Percentiles rank a stretch among this genome's conserved stretches.
phyloP scores from a whole-genome alignment of 2,113 vertebrate species.

The Anseranas semipalmata region DNA sequence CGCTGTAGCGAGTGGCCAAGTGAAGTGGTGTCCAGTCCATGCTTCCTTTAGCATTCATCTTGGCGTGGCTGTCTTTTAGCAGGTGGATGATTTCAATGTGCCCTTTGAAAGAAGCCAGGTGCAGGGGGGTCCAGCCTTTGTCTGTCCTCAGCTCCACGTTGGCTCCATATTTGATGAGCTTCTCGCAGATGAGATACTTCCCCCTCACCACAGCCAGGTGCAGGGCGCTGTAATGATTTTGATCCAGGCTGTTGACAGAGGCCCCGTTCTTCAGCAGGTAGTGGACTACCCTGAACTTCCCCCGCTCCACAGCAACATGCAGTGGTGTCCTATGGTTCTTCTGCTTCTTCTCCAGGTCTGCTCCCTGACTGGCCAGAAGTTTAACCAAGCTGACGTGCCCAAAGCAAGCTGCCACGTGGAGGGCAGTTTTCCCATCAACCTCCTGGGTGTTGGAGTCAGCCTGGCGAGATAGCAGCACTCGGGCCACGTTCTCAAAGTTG shows the following conservation, averaged over 20 bases:
- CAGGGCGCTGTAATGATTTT: slow-evolving; percentile 77
- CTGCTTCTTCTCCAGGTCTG: slow-evolving; percentile 77
- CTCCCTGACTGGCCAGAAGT: slow-evolving; percentile 81
- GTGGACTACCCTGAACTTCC: slow-evolving; percentile 84
- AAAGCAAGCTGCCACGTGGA: slow-evolving; percentile 83
- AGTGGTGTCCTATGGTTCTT: slow-evolving; percentile 76
- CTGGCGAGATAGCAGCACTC: slow-evolving; percentile 81
- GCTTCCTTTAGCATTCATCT: slow-evolving; percentile 71
- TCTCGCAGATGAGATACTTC: slow-evolving; percentile 84
- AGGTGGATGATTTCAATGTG: slow-evolving; percentile 77
- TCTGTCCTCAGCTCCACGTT: slow-evolving; percentile 72
- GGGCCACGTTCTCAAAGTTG: slow-evolving; percentile 83
- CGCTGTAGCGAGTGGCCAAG: slow-evolving; percentile 78
- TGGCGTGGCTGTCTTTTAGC: slow-evolving; percentile 71
- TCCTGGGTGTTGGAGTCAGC: slow-evolving; percentile 71
- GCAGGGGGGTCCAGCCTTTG: slow-evolving; percentile 85
- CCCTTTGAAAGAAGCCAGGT: slow-evolving; percentile 83
- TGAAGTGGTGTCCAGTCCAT: slow-evolving; percentile 85
- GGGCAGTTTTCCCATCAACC: slow-evolving; percentile 74
- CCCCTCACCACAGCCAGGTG: slow-evolving; percentile 81
- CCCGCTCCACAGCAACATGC: slow-evolving; percentile 81
- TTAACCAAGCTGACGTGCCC: slow-evolving; percentile 82
- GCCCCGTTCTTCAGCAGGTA: slow-evolving; percentile 77
- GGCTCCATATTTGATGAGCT: slow-evolving; percentile 77
- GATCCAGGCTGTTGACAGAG: slow-evolving; percentile 65